Percentiles rank a stretch among this genome's conserved stretches.
Conservation (phyloP, 2,888 invertebrate species). For the Trachelus stipa region DNA sequence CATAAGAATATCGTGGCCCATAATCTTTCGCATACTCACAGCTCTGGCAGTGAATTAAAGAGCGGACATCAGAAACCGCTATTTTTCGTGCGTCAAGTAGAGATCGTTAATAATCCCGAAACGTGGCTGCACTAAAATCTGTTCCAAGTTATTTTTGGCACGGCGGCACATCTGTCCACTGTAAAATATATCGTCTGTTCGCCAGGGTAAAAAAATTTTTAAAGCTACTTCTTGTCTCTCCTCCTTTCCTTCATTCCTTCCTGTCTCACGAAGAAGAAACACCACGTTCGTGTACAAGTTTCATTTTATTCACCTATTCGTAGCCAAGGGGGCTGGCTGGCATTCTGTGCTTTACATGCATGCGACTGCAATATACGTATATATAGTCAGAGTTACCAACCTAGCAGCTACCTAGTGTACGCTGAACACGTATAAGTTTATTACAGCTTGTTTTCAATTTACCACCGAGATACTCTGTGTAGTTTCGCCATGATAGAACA, state of each 20-base stretch:
- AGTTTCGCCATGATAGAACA: not conserved
- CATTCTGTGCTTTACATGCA: conserved; percentile 1
- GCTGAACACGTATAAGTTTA: conserved; percentile 7
- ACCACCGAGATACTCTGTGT: not conserved
- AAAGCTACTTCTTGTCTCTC: conserved; percentile 5
- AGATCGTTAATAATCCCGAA: conserved; percentile 22
- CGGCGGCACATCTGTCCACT: conserved; percentile 10
- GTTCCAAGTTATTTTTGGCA: conserved; percentile 26
- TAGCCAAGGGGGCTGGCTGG: not conserved
- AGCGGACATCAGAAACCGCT: not conserved
- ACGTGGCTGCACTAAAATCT: conserved; percentile 21
- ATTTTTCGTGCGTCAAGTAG: not conserved
- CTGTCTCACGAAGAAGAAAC: not conserved
- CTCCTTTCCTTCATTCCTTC: not conserved
- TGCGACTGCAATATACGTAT: not conserved
- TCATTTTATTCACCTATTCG: conserved; percentile 5
- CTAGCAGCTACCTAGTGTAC: not conserved
- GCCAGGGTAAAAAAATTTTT: not conserved
- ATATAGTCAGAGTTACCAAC: not conserved
- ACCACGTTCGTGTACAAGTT: not conserved
- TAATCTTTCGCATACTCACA: not conserved
- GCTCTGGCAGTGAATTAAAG: not conserved
- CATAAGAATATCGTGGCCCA: not conserved
- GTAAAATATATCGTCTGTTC: conserved; percentile 14
- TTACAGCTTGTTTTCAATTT: conserved; percentile 9